Conservation (phyloP, 2,888 invertebrate species). For the Agonum fuliginosum region DNA sequence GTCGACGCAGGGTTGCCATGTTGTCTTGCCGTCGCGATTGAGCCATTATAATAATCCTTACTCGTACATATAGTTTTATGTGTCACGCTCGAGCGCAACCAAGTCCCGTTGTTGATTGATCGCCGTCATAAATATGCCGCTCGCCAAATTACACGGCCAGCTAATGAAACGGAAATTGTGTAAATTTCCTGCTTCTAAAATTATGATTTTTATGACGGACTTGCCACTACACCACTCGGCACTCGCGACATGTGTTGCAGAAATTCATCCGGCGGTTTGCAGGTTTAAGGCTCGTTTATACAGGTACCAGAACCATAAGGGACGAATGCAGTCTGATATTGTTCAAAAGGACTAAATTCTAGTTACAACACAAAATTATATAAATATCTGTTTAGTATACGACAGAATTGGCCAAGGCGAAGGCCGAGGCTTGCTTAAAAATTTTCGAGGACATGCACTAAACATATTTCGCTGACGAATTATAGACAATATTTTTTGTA, state of each 20-base stretch:
- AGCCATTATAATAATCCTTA: slow-evolving; percentile 34
- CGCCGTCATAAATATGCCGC: slow-evolving; percentile 44
- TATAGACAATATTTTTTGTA: too few species aligned
- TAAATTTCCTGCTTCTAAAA: slow-evolving; percentile 59
- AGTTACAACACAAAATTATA: too few species aligned
- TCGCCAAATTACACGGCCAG: slow-evolving; percentile 62
- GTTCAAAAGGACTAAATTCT: too few species aligned
- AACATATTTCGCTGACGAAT: too few species aligned
- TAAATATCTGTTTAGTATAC: too few species aligned
- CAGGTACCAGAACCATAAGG: background rate
- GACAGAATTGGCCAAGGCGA: too few species aligned
- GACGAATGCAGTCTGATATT: too few species aligned
- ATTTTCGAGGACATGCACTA: too few species aligned
- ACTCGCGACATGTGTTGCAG: slow-evolving; percentile 46
- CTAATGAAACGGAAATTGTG: slow-evolving; percentile 62
- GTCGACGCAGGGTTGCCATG: background rate
- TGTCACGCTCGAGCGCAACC: slow-evolving; percentile 20
- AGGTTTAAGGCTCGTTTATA: background rate
- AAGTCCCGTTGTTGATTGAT: slow-evolving; percentile 45
- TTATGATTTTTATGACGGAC: slow-evolving; percentile 43
- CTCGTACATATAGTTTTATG: slow-evolving; percentile 24
- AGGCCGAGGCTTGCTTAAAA: too few species aligned
- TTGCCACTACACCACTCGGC: too few species aligned
- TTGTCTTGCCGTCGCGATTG: slow-evolving; percentile 23
- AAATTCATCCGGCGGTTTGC: background rate